Percentiles rank a stretch among this genome's conserved stretches.
Evolutionary conservation across 2,797 vertebrate genomes (phyloP).

Genomic region (Acipenser transmontanus): DNA sequence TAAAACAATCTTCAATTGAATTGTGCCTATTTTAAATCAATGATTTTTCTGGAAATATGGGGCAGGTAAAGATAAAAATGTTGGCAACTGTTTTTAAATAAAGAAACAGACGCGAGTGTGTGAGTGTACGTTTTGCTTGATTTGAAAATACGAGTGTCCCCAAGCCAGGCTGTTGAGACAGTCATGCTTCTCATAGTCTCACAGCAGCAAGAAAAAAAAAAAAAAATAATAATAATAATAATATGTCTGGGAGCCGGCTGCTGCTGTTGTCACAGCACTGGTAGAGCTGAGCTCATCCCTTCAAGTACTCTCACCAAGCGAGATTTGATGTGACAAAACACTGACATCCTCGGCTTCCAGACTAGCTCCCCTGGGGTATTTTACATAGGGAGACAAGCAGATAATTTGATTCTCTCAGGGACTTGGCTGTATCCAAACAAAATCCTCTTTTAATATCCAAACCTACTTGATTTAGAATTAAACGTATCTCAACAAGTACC

Average conservation of each 20-base stretch:
- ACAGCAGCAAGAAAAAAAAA: constrained; percentile 5
- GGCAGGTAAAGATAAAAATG: too few relatives aligned
- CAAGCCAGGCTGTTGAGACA: neutral
- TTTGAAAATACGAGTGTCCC: neutral
- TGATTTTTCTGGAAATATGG: too few relatives aligned
- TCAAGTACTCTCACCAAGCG: constrained; percentile 39
- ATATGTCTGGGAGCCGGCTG: constrained; percentile 6
- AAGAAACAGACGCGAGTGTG: too few relatives aligned
- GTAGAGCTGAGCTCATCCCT: constrained; percentile 19
- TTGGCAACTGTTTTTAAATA: too few relatives aligned
- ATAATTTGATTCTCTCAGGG: constrained; percentile 39
- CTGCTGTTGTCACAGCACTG: constrained; percentile 1
- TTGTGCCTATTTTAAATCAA: too few relatives aligned
- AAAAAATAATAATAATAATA: neutral
- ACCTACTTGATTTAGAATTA: too few relatives aligned
- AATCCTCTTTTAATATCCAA: constrained; percentile 20
- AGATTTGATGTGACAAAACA: constrained; percentile 61
- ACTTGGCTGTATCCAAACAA: constrained; percentile 26
- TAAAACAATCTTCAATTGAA: too few relatives aligned
- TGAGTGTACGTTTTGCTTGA: too few relatives aligned
- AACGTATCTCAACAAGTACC: constrained; percentile 10
- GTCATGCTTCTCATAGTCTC: neutral
- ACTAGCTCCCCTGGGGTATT: constrained; percentile 52
- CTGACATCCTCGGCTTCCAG: constrained; percentile 67
- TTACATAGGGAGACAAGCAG: constrained; percentile 38